Percentiles rank a stretch among this genome's conserved stretches.
Evolutionary conservation across 1,140 invertebrate species (phyloP).

Genomic region (Mactra quadrangularis): DNA sequence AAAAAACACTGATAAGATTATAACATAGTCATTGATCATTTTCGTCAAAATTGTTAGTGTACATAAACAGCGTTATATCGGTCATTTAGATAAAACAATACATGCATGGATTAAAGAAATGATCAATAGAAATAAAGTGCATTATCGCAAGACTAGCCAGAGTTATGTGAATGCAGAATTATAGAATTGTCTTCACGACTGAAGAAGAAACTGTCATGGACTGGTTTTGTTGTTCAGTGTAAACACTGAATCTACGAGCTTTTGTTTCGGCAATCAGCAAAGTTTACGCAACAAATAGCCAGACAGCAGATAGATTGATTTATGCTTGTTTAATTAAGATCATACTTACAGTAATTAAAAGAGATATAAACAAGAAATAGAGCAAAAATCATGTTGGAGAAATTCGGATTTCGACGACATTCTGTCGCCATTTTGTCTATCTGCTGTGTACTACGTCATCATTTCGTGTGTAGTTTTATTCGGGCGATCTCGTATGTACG

Average conservation of each 20-base stretch:
- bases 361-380: constrained; percentile 41
- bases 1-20: too few species aligned
- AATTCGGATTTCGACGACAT: constrained; percentile 39
- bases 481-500: neutral
- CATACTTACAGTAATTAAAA: constrained; percentile 29
- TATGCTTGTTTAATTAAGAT: neutral
- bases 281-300: neutral
- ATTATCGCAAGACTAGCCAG: too few species aligned
- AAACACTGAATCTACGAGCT: neutral
- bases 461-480: constrained; percentile 16
- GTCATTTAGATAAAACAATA: too few species aligned
- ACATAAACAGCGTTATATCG: too few species aligned
- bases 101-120: too few species aligned
- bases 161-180: too few species aligned
- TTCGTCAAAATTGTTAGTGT: too few species aligned
- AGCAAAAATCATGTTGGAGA: constrained; percentile 36
- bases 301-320: neutral
- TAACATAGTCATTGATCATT: too few species aligned
- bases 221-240: neutral
- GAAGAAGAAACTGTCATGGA: too few species aligned
- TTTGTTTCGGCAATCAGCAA: neutral
- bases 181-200: too few species aligned
- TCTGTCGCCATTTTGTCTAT: constrained; percentile 60
- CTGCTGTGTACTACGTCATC: constrained; percentile 31
- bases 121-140: too few species aligned